Conservation (phyloP, 2,113 vertebrate species). For the Myrmophylax atrothorax region DNA sequence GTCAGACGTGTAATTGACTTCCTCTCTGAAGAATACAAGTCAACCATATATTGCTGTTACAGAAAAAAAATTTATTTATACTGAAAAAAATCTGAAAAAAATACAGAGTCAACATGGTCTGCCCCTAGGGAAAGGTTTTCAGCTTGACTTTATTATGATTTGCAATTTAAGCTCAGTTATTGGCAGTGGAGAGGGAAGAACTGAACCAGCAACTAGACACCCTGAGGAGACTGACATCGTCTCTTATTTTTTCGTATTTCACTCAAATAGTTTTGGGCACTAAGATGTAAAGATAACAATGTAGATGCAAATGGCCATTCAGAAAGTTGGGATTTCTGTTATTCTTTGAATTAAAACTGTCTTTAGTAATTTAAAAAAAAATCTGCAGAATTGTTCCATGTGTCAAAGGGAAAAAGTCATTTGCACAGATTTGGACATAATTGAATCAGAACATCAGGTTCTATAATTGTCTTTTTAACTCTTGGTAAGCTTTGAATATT, state of each 20-base stretch:
- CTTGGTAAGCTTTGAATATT: not conserved
- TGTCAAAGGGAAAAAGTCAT: not conserved
- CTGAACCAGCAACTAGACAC: not conserved
- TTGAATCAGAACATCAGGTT: not conserved
- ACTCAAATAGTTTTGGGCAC: not conserved
- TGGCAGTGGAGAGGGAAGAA: not conserved
- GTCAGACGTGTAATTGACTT: not conserved
- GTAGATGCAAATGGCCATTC: not conserved
- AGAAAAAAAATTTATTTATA: not conserved
- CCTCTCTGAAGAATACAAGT: not conserved
- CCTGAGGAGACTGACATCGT: not conserved
- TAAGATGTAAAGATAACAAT: not conserved
- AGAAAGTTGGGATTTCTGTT: not conserved
- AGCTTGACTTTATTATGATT: not conserved
- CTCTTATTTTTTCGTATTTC: not conserved
- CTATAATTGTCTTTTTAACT: not conserved
- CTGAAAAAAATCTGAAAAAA: not conserved
- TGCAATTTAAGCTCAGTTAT: not conserved
- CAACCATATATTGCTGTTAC: not conserved
- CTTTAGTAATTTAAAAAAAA: not conserved
- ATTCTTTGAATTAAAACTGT: not conserved
- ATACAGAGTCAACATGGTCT: not conserved
- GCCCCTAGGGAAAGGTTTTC: not conserved
- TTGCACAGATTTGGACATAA: not conserved
- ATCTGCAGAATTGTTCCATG: not conserved